Percentiles rank a stretch among this genome's conserved stretches.
Evolutionary conservation across 2,888 invertebrate genomes (phyloP).

Genomic region (Rhaphigaster nebulosa): DNA sequence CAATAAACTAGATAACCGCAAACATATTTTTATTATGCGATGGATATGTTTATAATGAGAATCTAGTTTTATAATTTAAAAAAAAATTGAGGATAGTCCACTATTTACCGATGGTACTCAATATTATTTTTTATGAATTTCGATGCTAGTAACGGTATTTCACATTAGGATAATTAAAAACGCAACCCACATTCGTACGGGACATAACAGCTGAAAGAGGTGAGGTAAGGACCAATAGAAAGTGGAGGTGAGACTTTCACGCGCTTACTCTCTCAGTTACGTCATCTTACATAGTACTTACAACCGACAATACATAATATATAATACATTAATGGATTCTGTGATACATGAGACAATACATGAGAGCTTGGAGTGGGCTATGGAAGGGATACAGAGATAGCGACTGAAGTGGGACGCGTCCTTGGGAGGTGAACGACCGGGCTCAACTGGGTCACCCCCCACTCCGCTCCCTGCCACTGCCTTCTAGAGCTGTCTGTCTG

Average conservation of each 20-base stretch:
- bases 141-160: too few relatives aligned
- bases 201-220: neutral
- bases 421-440: slow-evolving; percentile 50
- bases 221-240: slow-evolving; percentile 25
- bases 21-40: too few relatives aligned
- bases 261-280: neutral
- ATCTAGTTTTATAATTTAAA: too few relatives aligned
- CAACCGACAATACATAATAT: slow-evolving; percentile 13
- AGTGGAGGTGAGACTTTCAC: slow-evolving; percentile 44
- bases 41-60: too few relatives aligned
- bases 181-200: neutral
- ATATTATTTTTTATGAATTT: too few relatives aligned
- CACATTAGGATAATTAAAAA: neutral
- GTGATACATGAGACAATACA: slow-evolving; percentile 28
- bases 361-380: neutral
- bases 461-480: neutral
- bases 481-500: neutral
- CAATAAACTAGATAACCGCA: too few relatives aligned
- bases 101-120: too few relatives aligned
- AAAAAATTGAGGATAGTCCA: too few relatives aligned
- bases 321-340: neutral
- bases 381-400: slow-evolving; percentile 43
- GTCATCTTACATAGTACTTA: neutral
- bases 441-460: slow-evolving; percentile 23
- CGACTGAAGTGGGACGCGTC: slow-evolving; percentile 47